Conservation (phyloP, 2,888 invertebrate species). For the Pyrocoelia pectoralis region DNA sequence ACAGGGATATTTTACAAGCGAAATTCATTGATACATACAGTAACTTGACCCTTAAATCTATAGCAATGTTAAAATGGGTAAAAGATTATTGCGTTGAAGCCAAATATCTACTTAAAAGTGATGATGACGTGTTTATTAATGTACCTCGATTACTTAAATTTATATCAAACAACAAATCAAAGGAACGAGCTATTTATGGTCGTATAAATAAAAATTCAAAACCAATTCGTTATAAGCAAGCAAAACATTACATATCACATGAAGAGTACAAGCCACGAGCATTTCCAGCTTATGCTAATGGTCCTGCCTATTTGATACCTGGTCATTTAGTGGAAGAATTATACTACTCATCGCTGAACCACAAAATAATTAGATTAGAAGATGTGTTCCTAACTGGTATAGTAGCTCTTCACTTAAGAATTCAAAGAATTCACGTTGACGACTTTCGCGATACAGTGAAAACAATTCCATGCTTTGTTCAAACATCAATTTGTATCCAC, state of each 20-base stretch:
- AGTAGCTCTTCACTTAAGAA: constrained; percentile 75
- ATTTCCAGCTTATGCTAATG: constrained; percentile 93
- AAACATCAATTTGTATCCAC: constrained; percentile 84
- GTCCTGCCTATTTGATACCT: constrained; percentile 88
- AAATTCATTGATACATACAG: constrained; percentile 80
- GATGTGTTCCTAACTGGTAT: constrained; percentile 94
- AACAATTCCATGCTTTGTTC: constrained; percentile 81
- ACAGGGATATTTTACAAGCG: constrained; percentile 80
- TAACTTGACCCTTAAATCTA: constrained; percentile 83
- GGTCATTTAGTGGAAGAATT: constrained; percentile 76
- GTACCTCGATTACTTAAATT: constrained; percentile 75
- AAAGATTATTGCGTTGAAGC: constrained; percentile 78
- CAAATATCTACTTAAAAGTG: constrained; percentile 81
- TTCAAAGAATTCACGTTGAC: constrained; percentile 74
- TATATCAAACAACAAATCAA: constrained; percentile 67
- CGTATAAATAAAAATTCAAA: constrained; percentile 84
- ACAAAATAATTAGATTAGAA: constrained; percentile 83
- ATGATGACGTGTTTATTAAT: constrained; percentile 91
- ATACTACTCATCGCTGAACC: constrained; percentile 71
- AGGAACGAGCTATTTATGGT: constrained; percentile 79
- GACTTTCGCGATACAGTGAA: constrained; percentile 84
- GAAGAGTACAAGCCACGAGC: constrained; percentile 76
- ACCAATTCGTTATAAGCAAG: constrained; percentile 82
- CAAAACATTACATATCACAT: constrained; percentile 87
- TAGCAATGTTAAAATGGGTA: constrained; percentile 84